phyloP scores from a whole-genome alignment of 2,113 vertebrate species.

The Vimba vimba region DNA sequence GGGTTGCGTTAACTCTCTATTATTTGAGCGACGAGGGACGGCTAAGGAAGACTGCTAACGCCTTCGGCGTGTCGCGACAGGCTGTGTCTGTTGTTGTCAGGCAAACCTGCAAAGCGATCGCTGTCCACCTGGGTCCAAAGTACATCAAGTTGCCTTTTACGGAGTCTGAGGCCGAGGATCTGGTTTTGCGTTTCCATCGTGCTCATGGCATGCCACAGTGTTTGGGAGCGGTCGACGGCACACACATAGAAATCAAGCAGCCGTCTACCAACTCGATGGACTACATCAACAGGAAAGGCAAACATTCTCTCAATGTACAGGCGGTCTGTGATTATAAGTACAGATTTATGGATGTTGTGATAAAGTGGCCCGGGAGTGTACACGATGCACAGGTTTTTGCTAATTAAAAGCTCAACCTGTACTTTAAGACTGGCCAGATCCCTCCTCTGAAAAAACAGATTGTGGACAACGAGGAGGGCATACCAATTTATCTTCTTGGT shows the following conservation, averaged over 20 bases:
- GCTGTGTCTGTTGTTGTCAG: too few relatives aligned
- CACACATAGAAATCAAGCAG: constrained; percentile 2
- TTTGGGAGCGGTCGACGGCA: neutral
- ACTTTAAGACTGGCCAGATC: constrained; percentile 37
- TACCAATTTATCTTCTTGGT: too few relatives aligned
- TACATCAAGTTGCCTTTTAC: neutral
- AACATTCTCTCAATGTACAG: constrained; percentile 39
- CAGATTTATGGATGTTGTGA: constrained; percentile 45
- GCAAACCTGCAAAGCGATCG: too few relatives aligned
- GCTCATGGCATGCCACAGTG: neutral
- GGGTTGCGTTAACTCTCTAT: too few relatives aligned
- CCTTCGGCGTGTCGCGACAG: too few relatives aligned
- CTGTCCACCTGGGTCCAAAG: neutral
- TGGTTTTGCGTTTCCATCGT: neutral
- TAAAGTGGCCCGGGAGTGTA: neutral
- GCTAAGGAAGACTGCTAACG: too few relatives aligned
- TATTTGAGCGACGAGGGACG: too few relatives aligned
- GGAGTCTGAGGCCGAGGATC: neutral
- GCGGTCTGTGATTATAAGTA: constrained; percentile 49
- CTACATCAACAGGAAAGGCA: constrained; percentile 47
- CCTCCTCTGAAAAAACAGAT: neutral
- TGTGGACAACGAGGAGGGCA: too few relatives aligned
- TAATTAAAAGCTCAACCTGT: neutral
- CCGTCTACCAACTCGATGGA: constrained; percentile 4
- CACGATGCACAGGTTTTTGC: neutral